phyloP scores from a whole-genome alignment of 2,113 vertebrate species.

The Glaucidium brasilianum region DNA sequence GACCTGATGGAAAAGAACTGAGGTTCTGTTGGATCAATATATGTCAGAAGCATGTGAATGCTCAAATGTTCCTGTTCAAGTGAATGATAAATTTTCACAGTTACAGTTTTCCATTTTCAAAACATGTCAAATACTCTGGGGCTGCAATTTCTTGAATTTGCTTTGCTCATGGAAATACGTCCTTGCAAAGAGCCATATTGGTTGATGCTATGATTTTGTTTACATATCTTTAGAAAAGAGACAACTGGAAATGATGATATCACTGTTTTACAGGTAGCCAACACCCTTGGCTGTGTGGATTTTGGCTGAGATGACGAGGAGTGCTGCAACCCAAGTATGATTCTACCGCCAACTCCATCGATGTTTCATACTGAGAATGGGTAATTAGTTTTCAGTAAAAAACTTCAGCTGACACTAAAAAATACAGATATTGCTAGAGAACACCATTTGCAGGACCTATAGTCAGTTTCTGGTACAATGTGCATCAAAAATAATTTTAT shows the following conservation, averaged over 20 bases:
- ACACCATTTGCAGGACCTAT: background rate
- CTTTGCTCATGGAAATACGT: background rate
- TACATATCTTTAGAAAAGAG: background rate
- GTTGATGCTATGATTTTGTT: constrained; percentile 6
- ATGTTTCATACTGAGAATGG: constrained; percentile 45
- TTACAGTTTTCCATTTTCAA: background rate
- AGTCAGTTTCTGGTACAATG: background rate
- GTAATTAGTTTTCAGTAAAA: constrained; percentile 50
- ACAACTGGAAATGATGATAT: constrained; percentile 50
- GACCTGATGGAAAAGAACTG: background rate
- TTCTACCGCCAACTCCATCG: constrained; percentile 6
- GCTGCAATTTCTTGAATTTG: background rate
- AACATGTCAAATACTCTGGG: background rate
- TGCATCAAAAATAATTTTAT: background rate
- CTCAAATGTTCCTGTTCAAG: background rate
- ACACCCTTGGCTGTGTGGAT: constrained; percentile 30
- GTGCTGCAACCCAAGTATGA: constrained; percentile 11
- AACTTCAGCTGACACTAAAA: constrained; percentile 1
- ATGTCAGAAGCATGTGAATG: background rate
- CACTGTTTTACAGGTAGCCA: constrained; percentile 60
- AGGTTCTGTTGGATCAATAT: background rate
- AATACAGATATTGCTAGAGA: background rate
- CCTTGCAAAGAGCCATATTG: background rate
- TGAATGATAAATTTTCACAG: background rate
- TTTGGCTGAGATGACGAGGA: constrained; percentile 29